Base-by-base conservation (phyloP, 2,888 invertebrate genomes). In the Acrobasis repandana region DNA sequence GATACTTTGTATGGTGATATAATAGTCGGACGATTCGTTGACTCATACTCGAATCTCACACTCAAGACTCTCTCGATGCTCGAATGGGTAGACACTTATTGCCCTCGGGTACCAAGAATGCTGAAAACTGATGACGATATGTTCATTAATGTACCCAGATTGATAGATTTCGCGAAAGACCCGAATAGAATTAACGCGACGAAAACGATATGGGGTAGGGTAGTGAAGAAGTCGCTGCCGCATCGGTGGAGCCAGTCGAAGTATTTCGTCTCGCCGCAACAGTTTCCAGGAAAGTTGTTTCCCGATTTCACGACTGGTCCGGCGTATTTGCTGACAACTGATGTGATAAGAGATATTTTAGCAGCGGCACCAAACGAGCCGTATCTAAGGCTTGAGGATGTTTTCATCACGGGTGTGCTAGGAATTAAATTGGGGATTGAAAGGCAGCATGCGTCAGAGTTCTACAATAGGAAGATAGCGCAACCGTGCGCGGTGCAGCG, bases 251-350 rank as follows among this genome's bases (percentile, higher is more conserved):
- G 94, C 75, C 95, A 95, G 77, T 97, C 96, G 61, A 98, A 98
- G 86, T 98, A 98, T 91, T 98, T 95, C 88, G 96, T 98, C 63
- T 96, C 97, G 11, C 93, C 93, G 60, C 93, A 93, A 71, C 96
- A 97, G 84, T 98, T 95, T 86, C 93, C 95, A 73, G 94, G 94
- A 14, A 71, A 69, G 54, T 93, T 95, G 64, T 98, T 96, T 88
- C 98, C 98, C 2, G 96, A 96, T 79, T 98, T 98, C 84, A 96
- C 96, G n/a, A 98, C 98, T 2, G 98, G 98, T 2, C 98, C 98
- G 20, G 97, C 98, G 11, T 98, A 98, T 89, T 90, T 98, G 58
- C 83, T 98, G 82, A 95, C 96, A 58, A 94, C 94, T 59, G 95
- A 96, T 80, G 93, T 96, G 59, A 93, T 97, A 50, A 93, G 94